Conservation (phyloP, 2,797 vertebrate genomes). For the Champsocephalus esox region DNA sequence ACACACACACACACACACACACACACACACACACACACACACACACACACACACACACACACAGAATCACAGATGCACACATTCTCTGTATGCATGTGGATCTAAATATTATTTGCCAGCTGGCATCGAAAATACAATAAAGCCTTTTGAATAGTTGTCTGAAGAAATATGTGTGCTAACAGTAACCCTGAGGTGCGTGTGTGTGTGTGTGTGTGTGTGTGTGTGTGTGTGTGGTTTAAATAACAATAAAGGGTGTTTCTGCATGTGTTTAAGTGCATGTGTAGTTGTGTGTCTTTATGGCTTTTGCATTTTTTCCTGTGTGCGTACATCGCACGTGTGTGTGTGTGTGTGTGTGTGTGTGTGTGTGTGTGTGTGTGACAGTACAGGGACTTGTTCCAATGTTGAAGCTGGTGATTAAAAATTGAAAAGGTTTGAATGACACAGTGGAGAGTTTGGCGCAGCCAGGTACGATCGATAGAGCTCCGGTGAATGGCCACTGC, state of each 20-base stretch:
- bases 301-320: constrained; percentile 38
- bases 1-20: too few species aligned
- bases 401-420: constrained; percentile 83
- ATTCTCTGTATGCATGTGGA: constrained; percentile 26
- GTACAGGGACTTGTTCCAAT: constrained; percentile 68
- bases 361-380: constrained; percentile 22
- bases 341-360: too few species aligned
- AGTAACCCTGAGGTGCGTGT: background rate
- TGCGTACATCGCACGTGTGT: background rate
- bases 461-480: constrained; percentile 80
- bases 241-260: constrained; percentile 37
- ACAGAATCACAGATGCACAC: background rate
- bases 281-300: constrained; percentile 44
- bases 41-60: constrained; percentile 47
- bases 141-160: constrained; percentile 27
- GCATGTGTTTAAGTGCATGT: constrained; percentile 23
- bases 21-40: too few species aligned
- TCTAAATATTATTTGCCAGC: constrained; percentile 48
- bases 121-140: constrained; percentile 37
- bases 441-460: constrained; percentile 75
- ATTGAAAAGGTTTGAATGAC: constrained; percentile 85
- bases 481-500: constrained; percentile 69
- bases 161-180: constrained; percentile 21
- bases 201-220: constrained; percentile 23
- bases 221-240: constrained; percentile 4